Percentiles rank a stretch among this genome's conserved stretches.
Conservation (phyloP, 2,888 invertebrate genomes). For the Rhodophaea formosa region DNA sequence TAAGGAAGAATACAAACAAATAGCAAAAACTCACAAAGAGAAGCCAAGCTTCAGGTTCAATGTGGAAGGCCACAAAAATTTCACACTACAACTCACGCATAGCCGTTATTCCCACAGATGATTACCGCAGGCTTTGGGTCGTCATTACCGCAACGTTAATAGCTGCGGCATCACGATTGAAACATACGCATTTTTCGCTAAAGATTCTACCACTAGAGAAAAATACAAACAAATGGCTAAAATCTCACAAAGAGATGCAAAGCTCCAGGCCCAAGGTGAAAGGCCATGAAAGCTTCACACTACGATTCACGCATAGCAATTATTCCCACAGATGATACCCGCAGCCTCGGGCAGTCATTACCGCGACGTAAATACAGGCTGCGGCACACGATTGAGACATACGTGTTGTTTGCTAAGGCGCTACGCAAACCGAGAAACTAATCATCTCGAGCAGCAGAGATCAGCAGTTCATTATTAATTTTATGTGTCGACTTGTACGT, state of each 20-base stretch:
- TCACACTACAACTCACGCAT: conserved; percentile 4
- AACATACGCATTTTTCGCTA: too few species aligned
- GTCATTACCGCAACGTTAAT: neutral
- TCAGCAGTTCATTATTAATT: neutral
- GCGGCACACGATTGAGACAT: conserved; percentile 6
- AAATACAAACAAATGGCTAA: too few species aligned
- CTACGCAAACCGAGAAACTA: neutral
- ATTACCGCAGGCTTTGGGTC: neutral
- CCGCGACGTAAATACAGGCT: conserved; percentile 1
- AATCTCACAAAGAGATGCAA: neutral
- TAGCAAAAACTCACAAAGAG: neutral
- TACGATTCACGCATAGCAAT: neutral
- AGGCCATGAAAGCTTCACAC: neutral
- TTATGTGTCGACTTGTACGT: neutral
- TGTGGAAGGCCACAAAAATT: neutral
- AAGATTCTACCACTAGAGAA: too few species aligned
- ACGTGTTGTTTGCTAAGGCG: neutral
- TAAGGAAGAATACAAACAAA: too few species aligned
- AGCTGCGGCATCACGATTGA: conserved; percentile 11
- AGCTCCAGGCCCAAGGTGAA: neutral
- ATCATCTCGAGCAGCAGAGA: too few species aligned
- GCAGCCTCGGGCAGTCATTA: neutral
- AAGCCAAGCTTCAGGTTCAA: neutral
- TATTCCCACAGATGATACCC: neutral
- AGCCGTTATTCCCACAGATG: neutral